Conservation (phyloP, 2,113 vertebrate species). For the Epinephelus lanceolatus region DNA sequence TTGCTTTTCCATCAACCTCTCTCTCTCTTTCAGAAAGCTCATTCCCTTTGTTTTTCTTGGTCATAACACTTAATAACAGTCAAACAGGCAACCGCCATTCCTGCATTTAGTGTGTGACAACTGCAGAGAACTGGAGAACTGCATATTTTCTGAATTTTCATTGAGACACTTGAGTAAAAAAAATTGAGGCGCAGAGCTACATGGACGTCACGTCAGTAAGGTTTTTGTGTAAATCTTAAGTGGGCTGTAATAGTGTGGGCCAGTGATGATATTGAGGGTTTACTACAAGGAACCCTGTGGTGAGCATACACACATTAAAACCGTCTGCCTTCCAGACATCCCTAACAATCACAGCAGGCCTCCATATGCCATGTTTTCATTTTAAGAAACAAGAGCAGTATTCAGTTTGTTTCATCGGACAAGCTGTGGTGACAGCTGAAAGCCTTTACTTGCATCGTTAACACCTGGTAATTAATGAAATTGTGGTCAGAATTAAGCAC, state of each 20-base stretch:
- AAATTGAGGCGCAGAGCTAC: neutral
- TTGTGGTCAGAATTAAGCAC: constrained; percentile 8
- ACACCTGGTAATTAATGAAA: constrained; percentile 39
- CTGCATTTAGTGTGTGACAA: constrained; percentile 49
- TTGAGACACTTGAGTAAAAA: constrained; percentile 16
- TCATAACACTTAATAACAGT: constrained; percentile 32
- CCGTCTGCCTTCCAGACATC: constrained; percentile 39
- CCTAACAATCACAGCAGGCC: constrained; percentile 43
- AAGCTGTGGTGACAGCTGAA: neutral
- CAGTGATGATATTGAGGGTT: constrained; percentile 47
- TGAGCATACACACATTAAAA: constrained; percentile 60
- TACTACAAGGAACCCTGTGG: constrained; percentile 44
- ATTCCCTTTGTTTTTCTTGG: neutral
- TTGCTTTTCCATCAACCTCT: neutral
- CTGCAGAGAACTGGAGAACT: constrained; percentile 12
- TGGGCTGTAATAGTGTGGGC: constrained; percentile 25
- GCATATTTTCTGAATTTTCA: constrained; percentile 2
- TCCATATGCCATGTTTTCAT: neutral
- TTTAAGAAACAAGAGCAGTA: neutral
- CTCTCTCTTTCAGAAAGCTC: constrained; percentile 7
- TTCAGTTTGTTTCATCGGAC: constrained; percentile 3
- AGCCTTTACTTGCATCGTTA: constrained; percentile 10
- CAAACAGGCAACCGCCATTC: constrained; percentile 1
- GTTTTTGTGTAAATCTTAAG: constrained; percentile 27
- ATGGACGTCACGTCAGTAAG: neutral